Evolutionary conservation across 2,888 invertebrate genomes (phyloP).

Genomic region (Morpho deidamia): DNA sequence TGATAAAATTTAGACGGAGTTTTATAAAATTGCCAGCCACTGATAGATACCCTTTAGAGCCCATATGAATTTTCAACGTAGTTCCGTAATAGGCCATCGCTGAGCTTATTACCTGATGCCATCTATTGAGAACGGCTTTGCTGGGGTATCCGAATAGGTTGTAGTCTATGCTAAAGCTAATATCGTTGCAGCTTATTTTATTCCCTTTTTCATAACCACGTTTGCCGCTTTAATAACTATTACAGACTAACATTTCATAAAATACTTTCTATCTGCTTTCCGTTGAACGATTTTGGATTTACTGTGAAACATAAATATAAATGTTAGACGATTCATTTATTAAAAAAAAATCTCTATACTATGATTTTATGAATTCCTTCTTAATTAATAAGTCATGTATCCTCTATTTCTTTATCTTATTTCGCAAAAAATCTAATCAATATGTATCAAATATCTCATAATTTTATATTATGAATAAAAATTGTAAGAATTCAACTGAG

Average conservation of each 20-base stretch:
- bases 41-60: slow-evolving; percentile 55
- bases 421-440: too few relatives aligned
- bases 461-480: too few relatives aligned
- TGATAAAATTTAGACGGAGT: slow-evolving; percentile 42
- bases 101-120: slow-evolving; percentile 73
- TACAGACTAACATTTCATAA: slow-evolving; percentile 20
- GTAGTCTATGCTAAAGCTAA: slow-evolving; percentile 60
- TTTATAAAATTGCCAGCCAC: slow-evolving; percentile 51
- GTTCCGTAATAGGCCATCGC: slow-evolving; percentile 69
- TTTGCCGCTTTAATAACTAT: slow-evolving; percentile 31
- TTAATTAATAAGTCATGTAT: too few relatives aligned
- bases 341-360: too few relatives aligned
- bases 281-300: slow-evolving; percentile 7
- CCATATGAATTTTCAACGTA: slow-evolving; percentile 61
- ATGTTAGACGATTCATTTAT: too few relatives aligned
- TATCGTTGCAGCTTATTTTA: slow-evolving; percentile 52
- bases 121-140: slow-evolving; percentile 76
- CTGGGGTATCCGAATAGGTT: slow-evolving; percentile 71
- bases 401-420: too few relatives aligned
- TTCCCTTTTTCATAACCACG: slow-evolving; percentile 40
- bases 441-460: too few relatives aligned
- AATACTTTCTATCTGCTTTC: slow-evolving; percentile 8
- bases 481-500: neutral
- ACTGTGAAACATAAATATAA: too few relatives aligned
- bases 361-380: too few relatives aligned